Base-by-base conservation (phyloP, 1,140 invertebrate species). In the Pseudobourletiella spinata region DNA sequence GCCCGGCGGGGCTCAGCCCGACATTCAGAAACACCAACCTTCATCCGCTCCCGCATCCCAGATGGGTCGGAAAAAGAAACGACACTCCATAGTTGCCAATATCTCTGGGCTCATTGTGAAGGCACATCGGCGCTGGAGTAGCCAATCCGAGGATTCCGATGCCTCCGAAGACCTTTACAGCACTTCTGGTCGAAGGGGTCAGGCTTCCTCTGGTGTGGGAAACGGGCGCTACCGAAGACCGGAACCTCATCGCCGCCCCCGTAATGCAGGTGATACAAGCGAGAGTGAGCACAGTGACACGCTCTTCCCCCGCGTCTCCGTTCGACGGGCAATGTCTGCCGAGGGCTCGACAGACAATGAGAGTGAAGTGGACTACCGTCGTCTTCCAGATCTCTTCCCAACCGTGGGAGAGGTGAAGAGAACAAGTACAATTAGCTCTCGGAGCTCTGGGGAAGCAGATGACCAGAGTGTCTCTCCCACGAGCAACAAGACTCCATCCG, bases 71-170 rank as follows among this genome's bases (percentile, higher is more conserved):
- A 87, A 87, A 73, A 87, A 86, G 71, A 85, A 87, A 71, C 82
- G 83, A 16, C 75, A 65, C 22, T 66, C 68, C 22, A 64, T 89
- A 35, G 85, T 88, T 1, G 86, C 86, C 0, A 88, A 86, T 0
- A 83, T 89, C 71, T 87, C 86, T 0, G 86, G 86, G 8, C 83
- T 89, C 68, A 74, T 89, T 29, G 86, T 88, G 73, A 88, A 88
- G 77, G 85, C 86, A n/a, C 54, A 51, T 2, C 39, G 57, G 0
- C 85, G 86, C 74, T 74, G 84, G 69, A 82, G 82, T 76, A 80
- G 79, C 70, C 76, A 78, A 39, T 69, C 67, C 3, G 67, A 70
- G 35, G 67, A 69, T 18, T 67, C 67, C 0, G 69, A 69, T 39
- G 63, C 51, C 57, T 71, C 52, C 22, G 70, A 57, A 59, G 28